Evolutionary conservation across 2,113 vertebrate genomes (phyloP).

Genomic region (Aphelocoma coerulescens): DNA sequence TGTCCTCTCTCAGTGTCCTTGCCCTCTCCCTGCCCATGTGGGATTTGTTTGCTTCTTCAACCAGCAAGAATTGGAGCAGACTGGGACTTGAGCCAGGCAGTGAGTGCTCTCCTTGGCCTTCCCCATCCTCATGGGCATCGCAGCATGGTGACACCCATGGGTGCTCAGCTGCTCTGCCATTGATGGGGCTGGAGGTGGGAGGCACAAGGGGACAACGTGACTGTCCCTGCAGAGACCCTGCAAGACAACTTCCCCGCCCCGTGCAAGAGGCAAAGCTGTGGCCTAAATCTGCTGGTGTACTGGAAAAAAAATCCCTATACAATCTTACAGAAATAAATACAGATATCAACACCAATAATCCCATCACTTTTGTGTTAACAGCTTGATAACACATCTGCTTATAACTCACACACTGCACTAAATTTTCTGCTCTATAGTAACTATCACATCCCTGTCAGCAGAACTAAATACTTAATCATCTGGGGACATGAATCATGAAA

Average conservation of each 20-base stretch:
- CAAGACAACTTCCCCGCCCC: neutral
- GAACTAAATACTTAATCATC: conserved; percentile 51
- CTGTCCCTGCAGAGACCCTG: neutral
- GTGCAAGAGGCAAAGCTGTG: neutral
- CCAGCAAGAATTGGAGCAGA: neutral
- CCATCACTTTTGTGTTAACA: conserved; percentile 34
- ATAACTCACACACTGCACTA: neutral
- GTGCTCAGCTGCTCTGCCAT: neutral
- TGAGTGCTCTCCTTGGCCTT: neutral
- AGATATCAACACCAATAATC: conserved; percentile 38
- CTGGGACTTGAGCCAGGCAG: neutral
- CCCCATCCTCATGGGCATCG: neutral
- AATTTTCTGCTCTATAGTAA: conserved; percentile 39
- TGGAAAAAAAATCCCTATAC: neutral
- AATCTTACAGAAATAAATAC: conserved; percentile 27
- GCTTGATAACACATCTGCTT: conserved; percentile 43
- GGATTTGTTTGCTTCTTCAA: neutral
- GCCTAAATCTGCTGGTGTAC: neutral
- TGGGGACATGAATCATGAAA: conserved; percentile 27
- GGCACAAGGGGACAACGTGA: rapidly evolving
- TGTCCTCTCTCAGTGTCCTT: neutral
- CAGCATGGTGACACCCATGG: neutral
- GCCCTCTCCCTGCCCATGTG: rapidly evolving
- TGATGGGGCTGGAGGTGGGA: neutral
- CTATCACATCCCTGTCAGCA: conserved; percentile 28